Evolutionary conservation across 2,888 invertebrate species (phyloP).

Genomic region (Corythucha ciliata): DNA sequence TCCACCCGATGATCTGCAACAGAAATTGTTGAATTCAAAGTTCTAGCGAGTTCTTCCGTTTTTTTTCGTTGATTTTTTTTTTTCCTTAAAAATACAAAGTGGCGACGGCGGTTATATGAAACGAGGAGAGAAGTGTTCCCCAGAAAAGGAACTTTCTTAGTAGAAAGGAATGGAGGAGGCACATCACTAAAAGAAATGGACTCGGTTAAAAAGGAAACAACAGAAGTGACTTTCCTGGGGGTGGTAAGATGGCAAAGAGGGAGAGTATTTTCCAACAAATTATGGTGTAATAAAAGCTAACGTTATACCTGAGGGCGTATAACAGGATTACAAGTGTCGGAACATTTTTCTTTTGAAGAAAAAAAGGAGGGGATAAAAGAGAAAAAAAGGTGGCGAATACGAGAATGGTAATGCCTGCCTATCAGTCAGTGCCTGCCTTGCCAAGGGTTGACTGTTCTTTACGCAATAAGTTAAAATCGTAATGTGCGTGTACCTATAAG

Average conservation of each 20-base stretch:
- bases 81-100: too few species aligned
- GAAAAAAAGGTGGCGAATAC: neutral
- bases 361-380: neutral
- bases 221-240: too few species aligned
- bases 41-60: neutral
- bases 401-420: constrained; percentile 6
- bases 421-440: constrained; percentile 14
- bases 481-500: too few species aligned
- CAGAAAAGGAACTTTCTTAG: neutral
- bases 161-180: neutral
- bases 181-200: constrained; percentile 2
- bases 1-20: constrained; percentile 24
- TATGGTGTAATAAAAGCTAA: constrained; percentile 22
- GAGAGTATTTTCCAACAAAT: too few species aligned
- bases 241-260: too few species aligned
- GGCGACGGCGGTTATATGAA: too few species aligned
- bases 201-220: neutral
- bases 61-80: too few species aligned
- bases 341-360: constrained; percentile 13
- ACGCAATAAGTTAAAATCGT: too few species aligned
- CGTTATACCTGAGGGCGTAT: constrained; percentile 16
- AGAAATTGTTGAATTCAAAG: constrained; percentile 11
- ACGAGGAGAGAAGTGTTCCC: neutral
- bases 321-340: constrained; percentile 21
- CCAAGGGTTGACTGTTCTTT: too few species aligned